Evolutionary conservation across 2,113 vertebrate species (phyloP).

Genomic region (Trinectes maculatus): DNA sequence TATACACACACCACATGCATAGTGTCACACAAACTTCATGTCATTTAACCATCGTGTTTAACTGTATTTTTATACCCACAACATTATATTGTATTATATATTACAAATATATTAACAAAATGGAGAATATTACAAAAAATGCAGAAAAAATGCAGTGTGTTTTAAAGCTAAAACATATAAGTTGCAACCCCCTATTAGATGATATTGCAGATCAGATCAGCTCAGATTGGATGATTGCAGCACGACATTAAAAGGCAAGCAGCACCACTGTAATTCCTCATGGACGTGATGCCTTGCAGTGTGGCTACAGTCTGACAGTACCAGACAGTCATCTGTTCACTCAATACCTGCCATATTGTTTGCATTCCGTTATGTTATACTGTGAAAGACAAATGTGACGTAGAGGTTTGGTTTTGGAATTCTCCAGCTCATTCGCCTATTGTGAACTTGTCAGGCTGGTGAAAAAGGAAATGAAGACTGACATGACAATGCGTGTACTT

Average conservation of each 20-base stretch:
- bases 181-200: no score
- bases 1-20: constrained; percentile 6
- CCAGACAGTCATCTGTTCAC: not conserved
- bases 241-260: no score
- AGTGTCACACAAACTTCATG: not conserved
- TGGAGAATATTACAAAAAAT: no score
- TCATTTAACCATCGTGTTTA: not conserved
- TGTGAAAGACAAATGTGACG: not conserved
- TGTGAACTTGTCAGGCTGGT: not conserved
- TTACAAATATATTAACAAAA: no score
- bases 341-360: not conserved
- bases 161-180: no score
- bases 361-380: not conserved
- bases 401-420: not conserved
- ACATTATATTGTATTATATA: no score
- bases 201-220: no score
- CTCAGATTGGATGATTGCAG: no score
- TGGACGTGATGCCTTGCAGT: not conserved
- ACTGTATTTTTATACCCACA: no score
- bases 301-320: not conserved
- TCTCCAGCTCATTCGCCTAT: no score
- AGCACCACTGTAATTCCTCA: not conserved
- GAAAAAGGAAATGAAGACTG: not conserved
- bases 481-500: not conserved
- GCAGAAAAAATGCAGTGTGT: no score